These are phyloP conservation scores for Syrrhaptes paradoxus DNA, from an alignment of 2,113 vertebrate species.

Conservation along the genomic window DNA sequence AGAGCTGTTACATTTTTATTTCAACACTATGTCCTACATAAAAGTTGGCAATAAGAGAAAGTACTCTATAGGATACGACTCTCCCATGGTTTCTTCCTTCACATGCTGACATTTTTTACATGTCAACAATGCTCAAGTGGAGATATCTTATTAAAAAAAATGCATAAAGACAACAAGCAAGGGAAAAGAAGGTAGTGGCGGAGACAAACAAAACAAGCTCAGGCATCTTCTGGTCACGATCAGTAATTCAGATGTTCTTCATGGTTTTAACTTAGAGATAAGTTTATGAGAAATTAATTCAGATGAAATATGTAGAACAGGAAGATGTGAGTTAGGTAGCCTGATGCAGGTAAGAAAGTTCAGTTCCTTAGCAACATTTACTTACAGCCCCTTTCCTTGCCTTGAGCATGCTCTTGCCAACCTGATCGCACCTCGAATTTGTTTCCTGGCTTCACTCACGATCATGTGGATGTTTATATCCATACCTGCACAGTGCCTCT, in stretches of 20 bases:
- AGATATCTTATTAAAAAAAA: not conserved
- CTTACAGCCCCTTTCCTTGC: not conserved
- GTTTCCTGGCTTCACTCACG: not conserved
- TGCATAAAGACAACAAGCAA: not conserved
- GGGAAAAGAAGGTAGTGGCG: fast-evolving
- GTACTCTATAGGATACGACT: not conserved
- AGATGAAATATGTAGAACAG: not conserved
- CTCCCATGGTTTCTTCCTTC: not conserved
- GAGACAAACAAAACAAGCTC: not conserved
- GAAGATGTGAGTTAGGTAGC: not conserved
- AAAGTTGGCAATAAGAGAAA: conserved; percentile 49
- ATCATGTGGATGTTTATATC: not conserved
- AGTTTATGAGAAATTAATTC: not conserved
- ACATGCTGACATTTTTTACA: not conserved
- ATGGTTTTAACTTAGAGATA: not conserved
- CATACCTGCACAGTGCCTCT: not conserved
- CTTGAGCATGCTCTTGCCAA: not conserved
- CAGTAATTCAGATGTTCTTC: not conserved
- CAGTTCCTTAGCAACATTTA: not conserved
- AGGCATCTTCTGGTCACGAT: not conserved
- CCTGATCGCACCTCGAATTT: not conserved
- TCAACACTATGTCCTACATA: conserved; percentile 19
- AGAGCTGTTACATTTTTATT: conserved; percentile 49
- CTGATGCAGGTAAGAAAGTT: not conserved
- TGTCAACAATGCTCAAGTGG: not conserved